Evolutionary conservation across 2,113 vertebrate genomes (phyloP), one percentile per base, ranked within the genome.

Genomic region (Clinocottus analis): DNA sequence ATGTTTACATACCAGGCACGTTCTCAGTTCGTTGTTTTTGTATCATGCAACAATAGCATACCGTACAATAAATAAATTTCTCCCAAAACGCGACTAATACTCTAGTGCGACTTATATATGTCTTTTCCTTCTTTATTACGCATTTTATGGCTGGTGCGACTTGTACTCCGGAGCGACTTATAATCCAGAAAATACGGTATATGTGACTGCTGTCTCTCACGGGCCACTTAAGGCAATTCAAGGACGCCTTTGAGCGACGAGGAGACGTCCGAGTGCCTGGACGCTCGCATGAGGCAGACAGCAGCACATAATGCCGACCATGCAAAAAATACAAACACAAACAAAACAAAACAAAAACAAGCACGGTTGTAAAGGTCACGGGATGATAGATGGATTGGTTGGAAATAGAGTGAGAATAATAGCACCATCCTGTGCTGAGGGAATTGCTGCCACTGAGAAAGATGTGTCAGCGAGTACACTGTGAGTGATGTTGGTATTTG

Each of bases 281-380:
- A 21, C 56, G 71, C 51, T 73, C 55, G 63, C 65, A 51, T 19
- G n/a, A 68, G 3, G 51, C 53, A 58, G 27, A 33, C 11, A 35
- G 45, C 58, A 29, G 56, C 43, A 49, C 8, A 61, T 27, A 61
- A 73, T 80, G 77, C 80, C 81, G 72, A 79, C 47, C 12, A 53
- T 1, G 56, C 56, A 70, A 56, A 29, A 43, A 81, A 79, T 31
- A 65, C 49, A 25, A 60, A 68, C n/a, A 49, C 53, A 83, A 68
- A 60, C 7, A 67, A 47, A 72, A 79, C 72, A 70, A 82, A 85
- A 72, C 75, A 70, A 74, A 80, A 78, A 80, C 62, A 49, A 27
- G 16, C 23, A 4, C 4, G 11, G 17, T 7, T 78, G 62, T 79
- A 61, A 82, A 77, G 80, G 62, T 80, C 62, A 41, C 59, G 23